Conservation (phyloP, 2,113 vertebrate species). For the Triplophysa dalaica region DNA sequence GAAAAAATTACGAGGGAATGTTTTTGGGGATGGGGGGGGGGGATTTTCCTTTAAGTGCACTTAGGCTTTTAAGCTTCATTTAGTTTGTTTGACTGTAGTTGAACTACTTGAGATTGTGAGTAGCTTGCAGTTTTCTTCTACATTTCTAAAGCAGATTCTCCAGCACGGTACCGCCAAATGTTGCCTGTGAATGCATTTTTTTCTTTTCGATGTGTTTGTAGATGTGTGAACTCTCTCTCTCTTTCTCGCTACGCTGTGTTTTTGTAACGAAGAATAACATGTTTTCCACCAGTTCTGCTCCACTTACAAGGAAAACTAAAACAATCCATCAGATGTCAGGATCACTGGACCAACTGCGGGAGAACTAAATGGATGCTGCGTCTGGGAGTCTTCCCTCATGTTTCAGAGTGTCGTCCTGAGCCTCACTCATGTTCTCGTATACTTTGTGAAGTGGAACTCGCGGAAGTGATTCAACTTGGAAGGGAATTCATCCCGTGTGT, state of each 20-base stretch:
- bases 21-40: too few relatives aligned
- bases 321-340: conserved; percentile 59
- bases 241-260: conserved; percentile 22
- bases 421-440: conserved; percentile 12
- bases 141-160: background rate
- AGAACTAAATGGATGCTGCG: conserved; percentile 43
- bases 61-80: too few relatives aligned
- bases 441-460: conserved; percentile 13
- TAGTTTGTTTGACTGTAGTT: too few relatives aligned
- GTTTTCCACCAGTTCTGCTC: conserved; percentile 50
- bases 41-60: too few relatives aligned
- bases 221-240: conserved; percentile 44
- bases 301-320: conserved; percentile 56
- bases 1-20: too few relatives aligned
- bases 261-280: conserved; percentile 38
- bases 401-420: conserved; percentile 38
- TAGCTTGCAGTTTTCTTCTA: background rate
- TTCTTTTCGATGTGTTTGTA: conserved; percentile 37
- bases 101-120: too few relatives aligned
- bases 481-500: background rate
- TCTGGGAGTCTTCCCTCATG: conserved; percentile 34
- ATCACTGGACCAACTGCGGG: conserved; percentile 49
- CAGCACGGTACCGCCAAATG: background rate
- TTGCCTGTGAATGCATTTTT: background rate
- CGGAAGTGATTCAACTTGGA: conserved; percentile 2